Base-by-base conservation (phyloP, 2,888 invertebrate genomes). In the Synergus gifuensis region DNA sequence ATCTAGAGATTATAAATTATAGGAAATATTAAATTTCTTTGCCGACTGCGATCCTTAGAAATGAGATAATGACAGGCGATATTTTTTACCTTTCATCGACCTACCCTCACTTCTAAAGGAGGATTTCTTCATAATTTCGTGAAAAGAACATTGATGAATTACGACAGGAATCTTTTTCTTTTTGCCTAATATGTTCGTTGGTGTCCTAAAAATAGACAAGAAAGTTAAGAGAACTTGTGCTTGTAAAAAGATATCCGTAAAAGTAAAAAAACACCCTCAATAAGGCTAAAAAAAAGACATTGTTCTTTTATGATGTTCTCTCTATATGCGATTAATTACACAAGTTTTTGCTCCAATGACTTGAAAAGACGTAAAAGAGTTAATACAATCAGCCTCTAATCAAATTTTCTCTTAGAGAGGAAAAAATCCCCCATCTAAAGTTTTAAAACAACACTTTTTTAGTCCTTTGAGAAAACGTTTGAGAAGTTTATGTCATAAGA, bases 1-100 rank as follows among this genome's bases (percentile, higher is more conserved):
- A 36, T 73, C 40, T 40, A 58, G 54, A 18, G 73, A 73, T 73
- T 58, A 40, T 40, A 73, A 73, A 73, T 73, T 73, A 58, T 54
- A 73, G 36, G 40, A 58, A 73, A 54, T 40, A 73, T 54, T 54
- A n/a, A 40, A 73, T 73, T 73, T 54, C 54, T 54, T 54, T 40
- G n/a, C 36, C 4, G 12, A 36, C 5, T 5, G 36, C 36, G 54
- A 40, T 58, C 36, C 16, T 58, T 40, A 40, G 9, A 28, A 73
- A 73, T n/a, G n/a, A 58, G n/a, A 40, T 73, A 58, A 73, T 73
- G 18, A 40, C 40, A 73, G 73, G n/a, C 18, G 54, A 54, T 73
- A 73, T 40, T 58, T 36, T 54, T 36, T 11, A 73, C 18, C 11
- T 49, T 73, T 58, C 73, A 73, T 73, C 1, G 18, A 12, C 18